Conservation (phyloP, 1,140 invertebrate species). For the Arion vulgaris region DNA sequence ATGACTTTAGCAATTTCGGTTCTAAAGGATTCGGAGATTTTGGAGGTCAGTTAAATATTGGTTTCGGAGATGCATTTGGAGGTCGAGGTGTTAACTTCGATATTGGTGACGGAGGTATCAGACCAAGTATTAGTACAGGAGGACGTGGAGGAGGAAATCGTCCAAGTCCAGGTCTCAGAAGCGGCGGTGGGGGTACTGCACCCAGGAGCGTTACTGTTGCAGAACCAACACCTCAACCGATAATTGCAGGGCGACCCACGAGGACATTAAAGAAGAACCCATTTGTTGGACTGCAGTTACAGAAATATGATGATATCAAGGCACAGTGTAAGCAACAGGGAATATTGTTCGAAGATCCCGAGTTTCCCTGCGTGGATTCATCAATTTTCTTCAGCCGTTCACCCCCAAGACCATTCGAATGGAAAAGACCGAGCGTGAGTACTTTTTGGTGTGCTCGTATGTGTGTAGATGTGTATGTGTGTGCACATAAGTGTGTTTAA, state of each 20-base stretch:
- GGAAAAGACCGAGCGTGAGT: slow-evolving; percentile 69
- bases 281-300: slow-evolving; percentile 58
- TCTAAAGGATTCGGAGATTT: slow-evolving; percentile 40
- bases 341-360: slow-evolving; percentile 69
- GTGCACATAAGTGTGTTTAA: not conserved
- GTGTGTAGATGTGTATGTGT: not conserved
- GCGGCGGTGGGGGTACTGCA: slow-evolving; percentile 31
- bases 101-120: slow-evolving; percentile 36
- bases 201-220: slow-evolving; percentile 9
- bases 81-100: slow-evolving; percentile 37
- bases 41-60: slow-evolving; percentile 30
- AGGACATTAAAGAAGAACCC: slow-evolving; percentile 59
- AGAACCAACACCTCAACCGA: slow-evolving; percentile 37
- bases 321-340: slow-evolving; percentile 46
- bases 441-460: not conserved
- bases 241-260: slow-evolving; percentile 48
- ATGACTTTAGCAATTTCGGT: slow-evolving; percentile 50
- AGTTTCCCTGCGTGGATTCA: slow-evolving; percentile 62
- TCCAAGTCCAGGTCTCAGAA: not conserved
- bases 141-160: slow-evolving; percentile 34
- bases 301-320: slow-evolving; percentile 56
- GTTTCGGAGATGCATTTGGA: slow-evolving; percentile 13
- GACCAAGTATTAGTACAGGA: slow-evolving; percentile 28
- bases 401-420: slow-evolving; percentile 66
- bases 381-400: slow-evolving; percentile 68